Evolutionary conservation across 2,113 vertebrate genomes (phyloP), one percentile per base, ranked within the genome.

Genomic region (Motacilla tschutschensis): DNA sequence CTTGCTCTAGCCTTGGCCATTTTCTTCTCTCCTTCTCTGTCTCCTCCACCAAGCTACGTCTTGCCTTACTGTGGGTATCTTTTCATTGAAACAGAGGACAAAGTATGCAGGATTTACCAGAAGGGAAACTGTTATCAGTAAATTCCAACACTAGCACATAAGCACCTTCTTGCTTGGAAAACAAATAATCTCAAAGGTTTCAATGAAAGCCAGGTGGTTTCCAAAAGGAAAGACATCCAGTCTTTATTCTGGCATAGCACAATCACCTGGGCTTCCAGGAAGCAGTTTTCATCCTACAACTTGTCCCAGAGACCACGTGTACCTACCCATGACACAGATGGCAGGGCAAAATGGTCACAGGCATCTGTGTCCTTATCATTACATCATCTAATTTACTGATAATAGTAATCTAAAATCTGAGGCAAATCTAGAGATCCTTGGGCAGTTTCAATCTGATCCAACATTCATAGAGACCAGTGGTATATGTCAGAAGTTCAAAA

Each of bases 301-400:
- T 25, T 53, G 7, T 58, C 44, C 25, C 10, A 57, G 48, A 36
- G n/a, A 53, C 13, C 5, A n/a, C 5, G 5, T 54, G 17, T 20
- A 59, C 6, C 6, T 62, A 20, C 12, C 5, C 20, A 58, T 0
- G 0, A 26, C 8, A 36, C 2, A 81, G 12, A 0, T n/a, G 18
- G 3, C 13, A 44, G 17, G 6, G 15, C 17, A 78, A 59, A 64
- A 17, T 2, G 1, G 5, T 14, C 7, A 24, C 10, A 5, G 35
- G 5, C 3, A 44, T 12, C 10, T 43, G 19, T 2, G 4, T 46
- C 12, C 7, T 41, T 24, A 44, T 8, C 5, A 8, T 12, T 46
- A 19, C 4, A 19, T 8, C 3, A 67, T 64, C 22, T 72, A 44
- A 19, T 76, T 79, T 79, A 31, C 5, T 55, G 14, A 9, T 29